phyloP scores from a whole-genome alignment of 2,888 invertebrate species.

The Ectemnius continuus region DNA sequence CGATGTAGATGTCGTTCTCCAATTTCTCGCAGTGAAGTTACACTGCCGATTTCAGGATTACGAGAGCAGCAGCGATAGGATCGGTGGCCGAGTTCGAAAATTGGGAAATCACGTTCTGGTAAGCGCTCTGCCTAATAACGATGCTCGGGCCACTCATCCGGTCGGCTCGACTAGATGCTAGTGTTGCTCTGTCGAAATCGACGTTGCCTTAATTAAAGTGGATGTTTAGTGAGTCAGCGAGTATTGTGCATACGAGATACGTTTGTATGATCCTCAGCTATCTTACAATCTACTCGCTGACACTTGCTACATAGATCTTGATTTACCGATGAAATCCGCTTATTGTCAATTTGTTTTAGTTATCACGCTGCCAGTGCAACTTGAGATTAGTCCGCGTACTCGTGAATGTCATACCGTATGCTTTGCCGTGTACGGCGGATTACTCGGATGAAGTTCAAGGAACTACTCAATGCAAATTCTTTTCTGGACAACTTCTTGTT shows the following conservation, averaged over 20 bases:
- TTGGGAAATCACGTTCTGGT: slow-evolving; percentile 33
- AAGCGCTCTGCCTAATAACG: slow-evolving; percentile 35
- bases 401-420: too few relatives aligned
- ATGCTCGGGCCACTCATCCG: slow-evolving; percentile 49
- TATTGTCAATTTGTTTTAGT: too few relatives aligned
- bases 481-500: too few relatives aligned
- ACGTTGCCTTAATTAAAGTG: slow-evolving; percentile 55
- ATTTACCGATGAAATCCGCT: too few relatives aligned
- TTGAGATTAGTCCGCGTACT: too few relatives aligned
- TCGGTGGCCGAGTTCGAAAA: slow-evolving; percentile 38
- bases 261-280: slow-evolving; percentile 12
- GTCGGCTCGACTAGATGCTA: slow-evolving; percentile 3
- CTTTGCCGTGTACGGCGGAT: too few relatives aligned
- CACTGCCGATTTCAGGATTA: slow-evolving; percentile 7
- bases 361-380: too few relatives aligned
- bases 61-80: slow-evolving; percentile 22
- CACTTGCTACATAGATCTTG: too few relatives aligned
- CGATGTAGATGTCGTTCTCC: not conserved
- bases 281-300: too few relatives aligned
- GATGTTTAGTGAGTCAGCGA: slow-evolving; percentile 50
- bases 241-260: slow-evolving; percentile 38
- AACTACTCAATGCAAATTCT: too few relatives aligned
- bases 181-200: slow-evolving; percentile 51
- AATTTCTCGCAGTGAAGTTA: slow-evolving; percentile 11
- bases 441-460: too few relatives aligned